Conservation (phyloP, 2,113 vertebrate species). For the Heterocephalus glaber region DNA sequence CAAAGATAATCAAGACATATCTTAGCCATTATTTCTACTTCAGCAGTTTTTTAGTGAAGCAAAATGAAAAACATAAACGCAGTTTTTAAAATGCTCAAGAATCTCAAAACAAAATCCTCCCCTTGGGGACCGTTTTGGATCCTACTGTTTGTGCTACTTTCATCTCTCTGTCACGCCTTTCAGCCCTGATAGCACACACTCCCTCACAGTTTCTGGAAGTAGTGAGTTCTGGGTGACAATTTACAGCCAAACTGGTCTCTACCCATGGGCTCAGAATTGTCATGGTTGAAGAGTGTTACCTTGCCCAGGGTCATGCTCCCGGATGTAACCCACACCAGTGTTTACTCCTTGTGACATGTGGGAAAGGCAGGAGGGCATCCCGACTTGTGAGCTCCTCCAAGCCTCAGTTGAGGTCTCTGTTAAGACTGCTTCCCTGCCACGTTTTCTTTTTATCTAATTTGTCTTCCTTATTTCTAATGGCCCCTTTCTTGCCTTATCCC, state of each 20-base stretch:
- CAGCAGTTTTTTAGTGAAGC: neutral
- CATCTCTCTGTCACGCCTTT: accelerated
- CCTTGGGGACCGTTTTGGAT: neutral
- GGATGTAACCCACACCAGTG: neutral
- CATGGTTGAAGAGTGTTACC: neutral
- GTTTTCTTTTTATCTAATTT: neutral
- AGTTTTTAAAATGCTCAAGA: neutral
- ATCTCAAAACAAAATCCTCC: neutral
- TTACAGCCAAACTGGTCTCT: neutral
- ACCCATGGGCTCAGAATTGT: neutral
- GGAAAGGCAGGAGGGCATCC: too few relatives aligned
- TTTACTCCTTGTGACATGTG: neutral
- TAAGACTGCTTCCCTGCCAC: neutral
- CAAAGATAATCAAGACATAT: neutral
- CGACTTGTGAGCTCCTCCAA: neutral
- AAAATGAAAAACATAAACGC: neutral
- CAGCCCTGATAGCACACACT: neutral
- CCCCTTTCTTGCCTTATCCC: neutral
- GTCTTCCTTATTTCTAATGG: neutral
- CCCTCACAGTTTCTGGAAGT: accelerated
- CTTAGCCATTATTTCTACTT: neutral
- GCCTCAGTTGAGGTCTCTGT: neutral
- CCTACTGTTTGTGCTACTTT: neutral
- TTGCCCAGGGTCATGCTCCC: too few relatives aligned
- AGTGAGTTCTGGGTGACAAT: neutral